A percentile compares a stretch with the other conserved stretches of the same genome.
phyloP scores from a whole-genome alignment of 2,888 invertebrate genomes.

The Nemotelus pantherinus region DNA sequence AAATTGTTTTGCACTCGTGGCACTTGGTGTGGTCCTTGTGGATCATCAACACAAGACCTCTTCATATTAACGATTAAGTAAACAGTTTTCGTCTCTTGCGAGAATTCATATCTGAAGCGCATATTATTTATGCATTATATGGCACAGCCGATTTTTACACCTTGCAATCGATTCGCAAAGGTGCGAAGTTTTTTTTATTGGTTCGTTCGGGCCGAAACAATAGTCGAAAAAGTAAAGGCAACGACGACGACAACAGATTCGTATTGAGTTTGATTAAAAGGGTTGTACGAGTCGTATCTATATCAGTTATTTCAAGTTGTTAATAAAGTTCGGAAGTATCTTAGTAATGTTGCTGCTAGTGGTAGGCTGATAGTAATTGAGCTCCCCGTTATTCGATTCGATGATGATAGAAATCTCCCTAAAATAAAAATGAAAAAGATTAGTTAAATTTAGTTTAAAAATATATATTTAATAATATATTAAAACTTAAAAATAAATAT shows the following conservation, averaged over 20 bases:
- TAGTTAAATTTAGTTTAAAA: slow-evolving; percentile 5
- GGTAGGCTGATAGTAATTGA: background rate
- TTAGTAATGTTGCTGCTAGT: background rate
- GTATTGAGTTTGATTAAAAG: too few relatives aligned
- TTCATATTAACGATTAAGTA: background rate
- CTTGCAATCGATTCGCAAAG: background rate
- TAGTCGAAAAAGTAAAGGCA: too few relatives aligned
- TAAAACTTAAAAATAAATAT: background rate
- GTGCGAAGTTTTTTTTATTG: background rate
- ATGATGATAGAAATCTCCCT: slow-evolving; percentile 51
- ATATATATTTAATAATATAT: background rate
- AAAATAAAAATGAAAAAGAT: slow-evolving; percentile 36
- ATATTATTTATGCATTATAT: slow-evolving; percentile 12
- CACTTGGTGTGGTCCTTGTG: background rate
- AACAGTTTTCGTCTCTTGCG: background rate
- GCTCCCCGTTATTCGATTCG: slow-evolving; percentile 10
- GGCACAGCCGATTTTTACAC: slow-evolving; percentile 22
- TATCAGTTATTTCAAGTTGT: too few relatives aligned
- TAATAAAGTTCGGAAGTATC: too few relatives aligned
- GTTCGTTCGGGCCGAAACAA: too few relatives aligned
- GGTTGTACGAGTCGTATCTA: too few relatives aligned
- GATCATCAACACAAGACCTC: background rate
- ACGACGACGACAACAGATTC: too few relatives aligned
- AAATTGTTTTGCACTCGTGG: slow-evolving; percentile 1
- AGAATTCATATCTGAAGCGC: slow-evolving; percentile 10